Conservation (phyloP, 2,888 invertebrate genomes). For the Empis livida region DNA sequence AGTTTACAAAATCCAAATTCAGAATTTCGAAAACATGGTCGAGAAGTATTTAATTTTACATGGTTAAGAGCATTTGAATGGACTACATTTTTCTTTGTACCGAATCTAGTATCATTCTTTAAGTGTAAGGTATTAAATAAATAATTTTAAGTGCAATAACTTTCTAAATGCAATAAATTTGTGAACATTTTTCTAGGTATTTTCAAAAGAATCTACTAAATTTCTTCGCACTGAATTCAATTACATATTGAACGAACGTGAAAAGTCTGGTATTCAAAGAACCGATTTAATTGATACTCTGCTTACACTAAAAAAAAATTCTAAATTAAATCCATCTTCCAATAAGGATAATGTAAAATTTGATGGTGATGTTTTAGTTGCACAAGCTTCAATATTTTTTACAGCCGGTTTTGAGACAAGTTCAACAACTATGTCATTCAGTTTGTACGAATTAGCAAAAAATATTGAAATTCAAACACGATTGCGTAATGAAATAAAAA, state of each 20-base stretch:
- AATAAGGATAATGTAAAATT: slow-evolving; percentile 15
- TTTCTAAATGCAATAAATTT: background rate
- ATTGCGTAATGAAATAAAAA: slow-evolving; percentile 34
- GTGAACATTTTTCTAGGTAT: slow-evolving; percentile 8
- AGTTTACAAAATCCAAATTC: slow-evolving; percentile 25
- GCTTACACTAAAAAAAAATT: slow-evolving; percentile 31
- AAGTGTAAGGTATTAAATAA: slow-evolving; percentile 18
- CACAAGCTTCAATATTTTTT: slow-evolving; percentile 31
- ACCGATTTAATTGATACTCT: slow-evolving; percentile 41
- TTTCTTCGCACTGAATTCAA: slow-evolving; percentile 34
- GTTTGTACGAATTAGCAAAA: slow-evolving; percentile 32
- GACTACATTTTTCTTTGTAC: slow-evolving; percentile 25
- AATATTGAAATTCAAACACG: slow-evolving; percentile 33
- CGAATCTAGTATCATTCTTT: slow-evolving; percentile 21
- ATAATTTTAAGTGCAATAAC: background rate
- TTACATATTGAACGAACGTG: slow-evolving; percentile 33
- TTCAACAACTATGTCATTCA: slow-evolving; percentile 36
- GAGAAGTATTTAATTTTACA: slow-evolving; percentile 18
- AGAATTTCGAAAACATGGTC: slow-evolving; percentile 25
- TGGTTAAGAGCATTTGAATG: slow-evolving; percentile 22
- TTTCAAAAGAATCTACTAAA: slow-evolving; percentile 19
- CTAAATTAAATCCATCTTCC: slow-evolving; percentile 12
- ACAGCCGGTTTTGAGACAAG: slow-evolving; percentile 32
- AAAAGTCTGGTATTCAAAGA: slow-evolving; percentile 27
- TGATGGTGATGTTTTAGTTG: slow-evolving; percentile 25